Conservation (phyloP, 2,888 invertebrate genomes). For the Aporophyla lueneburgensis region DNA sequence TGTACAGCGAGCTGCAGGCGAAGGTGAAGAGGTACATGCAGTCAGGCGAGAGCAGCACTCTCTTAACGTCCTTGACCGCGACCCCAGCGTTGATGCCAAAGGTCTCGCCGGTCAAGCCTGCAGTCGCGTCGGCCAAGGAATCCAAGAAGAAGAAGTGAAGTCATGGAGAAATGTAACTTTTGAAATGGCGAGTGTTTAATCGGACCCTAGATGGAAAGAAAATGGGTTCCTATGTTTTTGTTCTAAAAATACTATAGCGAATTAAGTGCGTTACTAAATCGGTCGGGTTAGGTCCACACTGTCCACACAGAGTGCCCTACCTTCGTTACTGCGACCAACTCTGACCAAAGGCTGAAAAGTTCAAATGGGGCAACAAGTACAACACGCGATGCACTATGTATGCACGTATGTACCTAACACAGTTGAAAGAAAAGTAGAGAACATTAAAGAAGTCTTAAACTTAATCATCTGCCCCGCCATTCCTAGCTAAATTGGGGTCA, state of each 20-base stretch:
- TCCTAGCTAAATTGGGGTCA: neutral
- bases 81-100: neutral
- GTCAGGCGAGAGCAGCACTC: slow-evolving; percentile 61
- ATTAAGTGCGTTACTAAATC: neutral
- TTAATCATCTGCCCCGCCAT: neutral
- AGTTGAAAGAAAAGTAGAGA: neutral
- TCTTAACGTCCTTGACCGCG: neutral
- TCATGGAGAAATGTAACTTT: neutral
- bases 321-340: neutral
- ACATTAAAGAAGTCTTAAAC: neutral
- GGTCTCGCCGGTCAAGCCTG: neutral
- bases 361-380: neutral
- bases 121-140: neutral
- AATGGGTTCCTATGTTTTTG: neutral
- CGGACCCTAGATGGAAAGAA: neutral
- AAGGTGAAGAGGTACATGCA: slow-evolving; percentile 71
- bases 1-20: slow-evolving; percentile 76
- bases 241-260: neutral
- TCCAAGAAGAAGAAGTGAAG: slow-evolving; percentile 7
- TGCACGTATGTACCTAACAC: neutral
- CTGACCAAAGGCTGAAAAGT: too few relatives aligned
- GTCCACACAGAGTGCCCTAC: neutral
- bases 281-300: neutral
- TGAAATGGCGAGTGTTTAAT: neutral
- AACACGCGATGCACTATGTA: neutral